These are phyloP conservation scores for Sarcophaga subvicina DNA, from an alignment of 2,888 invertebrate genomes.

Conservation along the genomic window DNA sequence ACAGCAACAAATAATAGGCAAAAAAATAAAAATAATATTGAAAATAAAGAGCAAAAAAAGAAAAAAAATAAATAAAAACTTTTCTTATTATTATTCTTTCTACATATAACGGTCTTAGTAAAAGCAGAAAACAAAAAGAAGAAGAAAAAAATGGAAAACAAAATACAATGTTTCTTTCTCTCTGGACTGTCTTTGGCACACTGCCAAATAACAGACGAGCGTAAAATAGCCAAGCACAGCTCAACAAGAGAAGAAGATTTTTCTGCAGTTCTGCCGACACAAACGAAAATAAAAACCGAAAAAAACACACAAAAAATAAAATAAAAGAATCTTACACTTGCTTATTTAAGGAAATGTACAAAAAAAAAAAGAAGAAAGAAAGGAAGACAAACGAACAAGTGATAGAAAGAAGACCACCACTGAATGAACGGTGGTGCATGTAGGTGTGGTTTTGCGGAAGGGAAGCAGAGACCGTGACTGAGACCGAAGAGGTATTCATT, in stretches of 20 bases:
- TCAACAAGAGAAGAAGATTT: neutral
- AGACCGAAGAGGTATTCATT: constrained; percentile 5
- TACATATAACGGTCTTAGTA: neutral
- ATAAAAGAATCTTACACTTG: neutral
- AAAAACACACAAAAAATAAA: neutral
- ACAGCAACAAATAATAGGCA: neutral
- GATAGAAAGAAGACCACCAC: neutral
- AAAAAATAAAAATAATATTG: constrained; percentile 8
- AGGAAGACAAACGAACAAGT: neutral
- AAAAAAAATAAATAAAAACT: constrained; percentile 48
- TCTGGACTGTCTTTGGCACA: constrained; percentile 46
- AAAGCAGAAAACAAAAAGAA: neutral
- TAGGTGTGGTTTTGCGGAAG: neutral
- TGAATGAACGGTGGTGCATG: neutral
- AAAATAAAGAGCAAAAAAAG: neutral
- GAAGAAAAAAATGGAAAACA: neutral
- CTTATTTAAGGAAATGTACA: neutral
- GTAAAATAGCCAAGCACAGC: constrained; percentile 5
- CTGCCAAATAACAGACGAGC: constrained; percentile 46
- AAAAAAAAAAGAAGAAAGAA: neutral
- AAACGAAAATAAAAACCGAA: neutral
- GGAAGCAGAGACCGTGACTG: too few species aligned
- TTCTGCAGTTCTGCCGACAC: neutral
- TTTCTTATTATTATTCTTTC: constrained; percentile 55
- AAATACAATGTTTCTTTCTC: neutral